These are phyloP conservation scores for Papilio polyxenes DNA, from an alignment of 1,140 invertebrate genomes.

Conservation along the genomic window DNA sequence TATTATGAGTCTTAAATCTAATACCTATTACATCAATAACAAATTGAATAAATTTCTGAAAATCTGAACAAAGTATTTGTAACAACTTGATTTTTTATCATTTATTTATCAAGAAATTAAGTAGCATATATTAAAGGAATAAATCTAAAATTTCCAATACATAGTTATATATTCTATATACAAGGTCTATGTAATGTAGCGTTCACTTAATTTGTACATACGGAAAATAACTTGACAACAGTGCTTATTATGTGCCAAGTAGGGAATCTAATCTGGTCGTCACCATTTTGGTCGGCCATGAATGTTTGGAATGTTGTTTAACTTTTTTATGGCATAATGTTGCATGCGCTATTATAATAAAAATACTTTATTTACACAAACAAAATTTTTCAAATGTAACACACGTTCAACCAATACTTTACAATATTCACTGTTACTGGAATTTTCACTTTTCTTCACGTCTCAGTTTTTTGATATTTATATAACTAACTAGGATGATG, in stretches of 20 bases:
- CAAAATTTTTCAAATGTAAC: background rate
- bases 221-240: conserved; percentile 34
- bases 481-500: no score
- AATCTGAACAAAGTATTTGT: no score
- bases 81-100: no score
- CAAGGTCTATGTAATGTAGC: background rate
- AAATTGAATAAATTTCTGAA: no score
- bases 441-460: no score
- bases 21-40: no score
- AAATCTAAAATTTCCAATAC: background rate
- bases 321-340: conserved; percentile 26
- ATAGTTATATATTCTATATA: background rate
- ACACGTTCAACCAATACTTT: background rate
- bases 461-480: no score
- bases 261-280: conserved; percentile 6
- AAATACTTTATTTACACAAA: conserved; percentile 14
- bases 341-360: conserved; percentile 1
- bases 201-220: conserved; percentile 18
- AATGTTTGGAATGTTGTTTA: conserved; percentile 22
- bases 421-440: no score
- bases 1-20: no score
- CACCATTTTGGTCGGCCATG: conserved; percentile 24
- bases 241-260: background rate
- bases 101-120: no score
- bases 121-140: background rate